Conservation (phyloP, 1,140 invertebrate genomes). For the Acromyrmex charruanus region DNA sequence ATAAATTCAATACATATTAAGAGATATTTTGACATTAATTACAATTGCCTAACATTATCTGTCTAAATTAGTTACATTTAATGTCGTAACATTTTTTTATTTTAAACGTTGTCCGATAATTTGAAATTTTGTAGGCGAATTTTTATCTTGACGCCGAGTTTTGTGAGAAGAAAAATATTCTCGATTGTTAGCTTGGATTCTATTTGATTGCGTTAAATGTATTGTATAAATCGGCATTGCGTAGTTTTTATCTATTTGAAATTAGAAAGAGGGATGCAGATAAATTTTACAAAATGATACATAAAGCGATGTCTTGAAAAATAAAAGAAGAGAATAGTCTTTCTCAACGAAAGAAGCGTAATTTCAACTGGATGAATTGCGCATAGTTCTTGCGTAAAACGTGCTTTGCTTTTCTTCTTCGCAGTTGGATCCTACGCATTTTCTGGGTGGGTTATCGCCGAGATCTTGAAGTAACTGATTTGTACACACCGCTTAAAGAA, state of each 20-base stretch:
- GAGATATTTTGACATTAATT: neutral
- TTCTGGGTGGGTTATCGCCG: slow-evolving; percentile 90
- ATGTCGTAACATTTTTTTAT: neutral
- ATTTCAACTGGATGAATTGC: neutral
- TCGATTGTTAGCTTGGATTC: neutral
- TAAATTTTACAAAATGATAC: neutral
- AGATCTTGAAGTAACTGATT: slow-evolving; percentile 90
- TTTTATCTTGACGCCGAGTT: neutral
- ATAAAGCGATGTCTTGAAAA: neutral
- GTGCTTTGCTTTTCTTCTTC: slow-evolving; percentile 72
- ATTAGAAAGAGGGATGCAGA: neutral
- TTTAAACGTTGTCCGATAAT: neutral
- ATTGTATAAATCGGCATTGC: too few species aligned
- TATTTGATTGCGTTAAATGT: neutral
- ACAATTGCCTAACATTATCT: neutral
- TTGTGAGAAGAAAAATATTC: neutral
- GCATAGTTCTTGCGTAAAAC: slow-evolving; percentile 18
- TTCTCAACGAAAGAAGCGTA: neutral
- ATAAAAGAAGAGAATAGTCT: neutral
- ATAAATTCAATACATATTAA: neutral
- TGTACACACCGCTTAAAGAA: slow-evolving; percentile 90
- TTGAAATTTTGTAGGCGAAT: neutral
- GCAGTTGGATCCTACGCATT: slow-evolving; percentile 89
- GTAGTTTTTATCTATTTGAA: too few species aligned
- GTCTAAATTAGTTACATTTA: neutral